phyloP scores from a whole-genome alignment of 2,888 invertebrate genomes.

The Noctua pronuba region DNA sequence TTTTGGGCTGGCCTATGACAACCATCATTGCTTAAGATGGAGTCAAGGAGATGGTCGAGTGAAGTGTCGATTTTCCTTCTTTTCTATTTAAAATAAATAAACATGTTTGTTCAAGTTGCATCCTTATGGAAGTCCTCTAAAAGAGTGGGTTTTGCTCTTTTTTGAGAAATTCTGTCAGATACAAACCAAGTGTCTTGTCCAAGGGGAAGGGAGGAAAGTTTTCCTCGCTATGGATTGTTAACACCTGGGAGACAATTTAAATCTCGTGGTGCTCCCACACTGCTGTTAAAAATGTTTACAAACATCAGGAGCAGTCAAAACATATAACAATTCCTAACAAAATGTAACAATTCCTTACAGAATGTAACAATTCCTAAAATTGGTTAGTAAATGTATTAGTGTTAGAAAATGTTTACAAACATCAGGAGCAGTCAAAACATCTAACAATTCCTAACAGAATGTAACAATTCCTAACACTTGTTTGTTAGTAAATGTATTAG shows the following conservation, averaged over 20 bases:
- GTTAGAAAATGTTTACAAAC: no score
- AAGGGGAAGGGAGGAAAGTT: background rate
- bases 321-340: no score
- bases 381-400: no score
- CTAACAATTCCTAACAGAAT: no score
- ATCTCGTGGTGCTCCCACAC: background rate
- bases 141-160: slow-evolving; percentile 10
- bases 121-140: slow-evolving; percentile 4
- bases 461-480: no score
- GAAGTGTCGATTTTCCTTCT: slow-evolving; percentile 16
- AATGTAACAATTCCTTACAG: no score
- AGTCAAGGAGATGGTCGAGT: slow-evolving; percentile 6
- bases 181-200: slow-evolving; percentile 11
- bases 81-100: slow-evolving; percentile 35
- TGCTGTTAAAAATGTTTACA: no score
- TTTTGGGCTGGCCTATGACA: slow-evolving; percentile 4
- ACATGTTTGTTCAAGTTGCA: slow-evolving; percentile 8
- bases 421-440: no score
- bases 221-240: slow-evolving; percentile 7
- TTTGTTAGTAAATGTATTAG: no score
- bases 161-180: background rate
- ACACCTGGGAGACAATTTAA: slow-evolving; percentile 15
- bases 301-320: no score
- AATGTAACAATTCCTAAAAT: no score
- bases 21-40: slow-evolving; percentile 2